Conservation (phyloP, 1,140 invertebrate species). For the Druon quercuslanigerum region DNA sequence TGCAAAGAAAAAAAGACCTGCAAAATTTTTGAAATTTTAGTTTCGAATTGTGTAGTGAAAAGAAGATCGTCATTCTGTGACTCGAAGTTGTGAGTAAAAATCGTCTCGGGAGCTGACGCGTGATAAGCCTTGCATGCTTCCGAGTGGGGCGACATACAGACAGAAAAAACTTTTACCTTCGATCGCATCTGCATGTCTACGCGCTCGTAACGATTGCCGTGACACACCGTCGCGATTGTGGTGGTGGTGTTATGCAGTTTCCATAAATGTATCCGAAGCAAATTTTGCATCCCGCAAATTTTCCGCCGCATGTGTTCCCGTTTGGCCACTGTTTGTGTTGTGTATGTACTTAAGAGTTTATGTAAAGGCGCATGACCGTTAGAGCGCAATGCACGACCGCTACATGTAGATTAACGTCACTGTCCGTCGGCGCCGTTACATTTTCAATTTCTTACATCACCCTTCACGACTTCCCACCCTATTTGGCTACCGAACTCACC, state of each 20-base stretch:
- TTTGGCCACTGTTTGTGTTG: constrained; percentile 32
- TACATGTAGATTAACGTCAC: constrained; percentile 24
- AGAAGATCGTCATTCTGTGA: too few species aligned
- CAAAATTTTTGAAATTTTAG: too few species aligned
- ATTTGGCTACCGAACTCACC: neutral
- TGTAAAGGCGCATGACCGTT: constrained; percentile 38
- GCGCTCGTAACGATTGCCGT: constrained; percentile 40
- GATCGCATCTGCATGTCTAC: constrained; percentile 47
- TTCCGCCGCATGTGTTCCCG: constrained; percentile 47
- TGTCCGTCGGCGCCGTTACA: constrained; percentile 25
- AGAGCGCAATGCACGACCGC: constrained; percentile 33
- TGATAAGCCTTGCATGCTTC: constrained; percentile 39
- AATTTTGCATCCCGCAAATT: constrained; percentile 48
- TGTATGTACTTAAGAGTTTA: constrained; percentile 17
- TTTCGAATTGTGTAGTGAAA: too few species aligned
- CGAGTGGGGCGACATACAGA: constrained; percentile 35
- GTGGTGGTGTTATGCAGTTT: constrained; percentile 35
- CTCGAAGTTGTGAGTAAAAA: neutral
- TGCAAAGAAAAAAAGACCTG: too few species aligned
- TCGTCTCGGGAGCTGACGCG: neutral
- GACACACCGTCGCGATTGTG: constrained; percentile 12
- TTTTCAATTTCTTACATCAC: constrained; percentile 30
- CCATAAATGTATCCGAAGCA: constrained; percentile 50
- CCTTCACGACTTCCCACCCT: neutral
- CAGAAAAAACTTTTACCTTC: constrained; percentile 52